A percentile compares a stretch with the other conserved stretches of the same genome.
These are phyloP conservation scores for Hirudinaria manillensis DNA, from an alignment of 2,888 invertebrate species.

Conservation along the genomic window DNA sequence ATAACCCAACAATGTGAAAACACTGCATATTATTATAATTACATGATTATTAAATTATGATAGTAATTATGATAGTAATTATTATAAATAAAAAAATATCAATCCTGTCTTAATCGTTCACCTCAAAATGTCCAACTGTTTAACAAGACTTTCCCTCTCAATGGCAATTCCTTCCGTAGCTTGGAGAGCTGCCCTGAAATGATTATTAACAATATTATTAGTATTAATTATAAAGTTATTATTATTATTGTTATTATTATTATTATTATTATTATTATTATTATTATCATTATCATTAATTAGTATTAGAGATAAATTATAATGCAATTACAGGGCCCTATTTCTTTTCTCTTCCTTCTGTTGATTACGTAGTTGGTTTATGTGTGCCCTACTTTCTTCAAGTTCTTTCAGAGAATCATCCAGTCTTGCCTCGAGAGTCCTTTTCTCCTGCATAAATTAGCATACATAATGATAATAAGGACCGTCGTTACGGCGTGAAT, in stretches of 20 bases:
- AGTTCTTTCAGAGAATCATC: constrained; percentile 48
- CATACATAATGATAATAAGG: background rate
- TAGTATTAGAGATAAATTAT: background rate
- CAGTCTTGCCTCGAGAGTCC: constrained; percentile 50
- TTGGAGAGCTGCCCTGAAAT: constrained; percentile 52
- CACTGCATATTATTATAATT: too few relatives aligned
- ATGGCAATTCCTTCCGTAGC: constrained; percentile 55
- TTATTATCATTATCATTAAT: background rate
- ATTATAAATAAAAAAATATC: too few relatives aligned
- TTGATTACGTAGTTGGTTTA: constrained; percentile 50
- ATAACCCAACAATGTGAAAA: too few relatives aligned
- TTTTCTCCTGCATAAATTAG: constrained; percentile 45
- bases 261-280: background rate
- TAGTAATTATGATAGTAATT: too few relatives aligned
- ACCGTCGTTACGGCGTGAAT: background rate
- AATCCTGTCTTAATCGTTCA: too few relatives aligned
- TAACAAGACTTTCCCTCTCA: constrained; percentile 56
- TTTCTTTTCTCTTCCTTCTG: constrained; percentile 53
- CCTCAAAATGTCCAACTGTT: constrained; percentile 55
- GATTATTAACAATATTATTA: constrained; percentile 13
- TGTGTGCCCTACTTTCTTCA: constrained; percentile 52
- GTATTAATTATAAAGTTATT: background rate
- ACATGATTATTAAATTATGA: too few relatives aligned
- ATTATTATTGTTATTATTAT: background rate
- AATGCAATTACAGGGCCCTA: constrained; percentile 51